These are phyloP conservation scores for Poeciliopsis paucimaculata DNA, from an alignment of 2,797 vertebrate genomes.

Conservation along the genomic window DNA sequence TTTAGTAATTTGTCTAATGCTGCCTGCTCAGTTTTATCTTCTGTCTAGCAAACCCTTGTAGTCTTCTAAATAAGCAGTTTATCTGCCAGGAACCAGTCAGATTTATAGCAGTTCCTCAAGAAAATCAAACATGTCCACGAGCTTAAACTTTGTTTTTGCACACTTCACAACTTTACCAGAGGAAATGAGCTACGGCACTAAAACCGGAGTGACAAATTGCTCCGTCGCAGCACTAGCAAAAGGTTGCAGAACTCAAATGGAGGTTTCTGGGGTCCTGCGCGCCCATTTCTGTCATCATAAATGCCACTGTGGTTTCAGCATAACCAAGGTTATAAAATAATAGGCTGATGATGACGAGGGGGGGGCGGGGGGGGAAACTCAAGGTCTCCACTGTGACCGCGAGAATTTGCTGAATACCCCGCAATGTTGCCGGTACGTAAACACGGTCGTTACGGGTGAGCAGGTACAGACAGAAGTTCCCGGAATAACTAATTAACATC, in stretches of 20 bases:
- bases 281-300: constrained; percentile 50
- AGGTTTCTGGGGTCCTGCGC: constrained; percentile 36
- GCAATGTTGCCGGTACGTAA: constrained; percentile 40
- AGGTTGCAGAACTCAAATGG: constrained; percentile 9
- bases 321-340: constrained; percentile 62
- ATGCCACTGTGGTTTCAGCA: constrained; percentile 55
- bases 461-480: constrained; percentile 44
- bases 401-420: constrained; percentile 49
- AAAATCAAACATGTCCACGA: constrained; percentile 3
- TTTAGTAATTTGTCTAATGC: neutral
- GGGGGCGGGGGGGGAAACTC: constrained; percentile 37
- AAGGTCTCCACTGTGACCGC: constrained; percentile 51
- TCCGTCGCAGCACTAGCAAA: constrained; percentile 38
- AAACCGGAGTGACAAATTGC: constrained; percentile 13
- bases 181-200: neutral
- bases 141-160: constrained; percentile 11
- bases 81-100: constrained; percentile 11
- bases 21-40: neutral
- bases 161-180: constrained; percentile 6
- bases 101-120: constrained; percentile 14
- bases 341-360: constrained; percentile 41
- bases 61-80: constrained; percentile 1
- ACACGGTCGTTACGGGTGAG: constrained; percentile 55
- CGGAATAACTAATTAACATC: constrained; percentile 57
- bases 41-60: constrained; percentile 5